Percentiles rank a stretch among this genome's conserved stretches.
Conservation (phyloP, 2,797 vertebrate genomes). For the Varecia variegata region DNA sequence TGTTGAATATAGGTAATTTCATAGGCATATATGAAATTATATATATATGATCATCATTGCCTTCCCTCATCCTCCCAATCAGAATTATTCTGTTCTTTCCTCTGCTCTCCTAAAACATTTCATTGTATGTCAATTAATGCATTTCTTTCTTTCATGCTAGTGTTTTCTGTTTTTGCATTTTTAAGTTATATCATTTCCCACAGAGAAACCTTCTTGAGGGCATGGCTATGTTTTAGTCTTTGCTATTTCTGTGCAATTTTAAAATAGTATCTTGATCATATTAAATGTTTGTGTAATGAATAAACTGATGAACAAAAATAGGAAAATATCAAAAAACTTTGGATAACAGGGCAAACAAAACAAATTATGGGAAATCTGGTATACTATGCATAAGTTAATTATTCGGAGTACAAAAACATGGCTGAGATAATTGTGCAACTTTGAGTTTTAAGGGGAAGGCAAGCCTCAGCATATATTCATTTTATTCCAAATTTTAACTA, state of each 20-base stretch:
- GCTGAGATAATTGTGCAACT: not conserved
- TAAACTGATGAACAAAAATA: not conserved
- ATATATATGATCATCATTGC: not conserved
- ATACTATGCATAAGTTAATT: not conserved
- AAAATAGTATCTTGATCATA: not conserved
- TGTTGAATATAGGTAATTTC: not conserved
- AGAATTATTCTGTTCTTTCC: not conserved
- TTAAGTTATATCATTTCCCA: not conserved
- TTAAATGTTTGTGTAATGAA: not conserved
- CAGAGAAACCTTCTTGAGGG: not conserved
- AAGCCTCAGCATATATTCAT: not conserved
- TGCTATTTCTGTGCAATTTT: not conserved
- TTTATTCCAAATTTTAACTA: constrained; percentile 17
- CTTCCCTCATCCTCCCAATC: not conserved
- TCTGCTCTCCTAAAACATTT: not conserved
- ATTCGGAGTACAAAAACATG: not conserved
- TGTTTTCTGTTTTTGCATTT: not conserved
- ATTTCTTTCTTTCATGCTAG: not conserved
- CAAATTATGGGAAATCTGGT: not conserved
- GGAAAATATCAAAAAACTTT: not conserved
- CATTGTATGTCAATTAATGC: not conserved
- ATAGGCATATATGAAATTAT: not conserved
- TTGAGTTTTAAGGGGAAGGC: not conserved
- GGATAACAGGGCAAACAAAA: not conserved
- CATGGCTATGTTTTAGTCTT: not conserved